Percentiles rank a stretch among this genome's conserved stretches.
Evolutionary conservation across 1,140 invertebrate genomes (phyloP).

Genomic region (Hycleus cichorii): DNA sequence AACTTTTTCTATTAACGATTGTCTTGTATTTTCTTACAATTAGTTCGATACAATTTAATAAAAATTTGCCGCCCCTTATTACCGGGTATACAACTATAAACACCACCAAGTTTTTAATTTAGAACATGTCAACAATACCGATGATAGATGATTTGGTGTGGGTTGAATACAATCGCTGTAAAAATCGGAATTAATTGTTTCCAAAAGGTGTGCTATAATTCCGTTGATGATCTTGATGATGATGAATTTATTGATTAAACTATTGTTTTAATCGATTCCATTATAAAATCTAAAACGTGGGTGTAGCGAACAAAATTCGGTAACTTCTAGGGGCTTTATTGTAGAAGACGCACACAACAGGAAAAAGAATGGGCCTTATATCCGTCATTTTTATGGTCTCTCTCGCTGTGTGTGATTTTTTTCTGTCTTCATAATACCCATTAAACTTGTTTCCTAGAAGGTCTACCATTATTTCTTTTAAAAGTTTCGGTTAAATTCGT

Average conservation of each 20-base stretch:
- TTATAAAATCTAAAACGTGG: conserved; percentile 30
- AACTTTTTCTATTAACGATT: too few species aligned
- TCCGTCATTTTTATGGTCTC: too few species aligned
- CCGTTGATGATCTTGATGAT: conserved; percentile 18
- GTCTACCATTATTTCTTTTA: too few species aligned
- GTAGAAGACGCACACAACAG: too few species aligned
- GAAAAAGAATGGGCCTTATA: too few species aligned
- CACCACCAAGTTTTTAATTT: conserved; percentile 38
- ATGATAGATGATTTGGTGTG: conserved; percentile 41
- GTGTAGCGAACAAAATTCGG: conserved; percentile 32
- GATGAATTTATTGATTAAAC: conserved; percentile 37
- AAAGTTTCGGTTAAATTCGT: too few species aligned
- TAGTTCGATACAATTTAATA: background rate
- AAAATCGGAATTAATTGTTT: conserved; percentile 41
- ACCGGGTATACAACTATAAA: conserved; percentile 20
- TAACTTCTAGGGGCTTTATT: too few species aligned
- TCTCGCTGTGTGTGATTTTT: too few species aligned
- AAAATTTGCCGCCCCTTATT: background rate
- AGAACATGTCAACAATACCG: conserved; percentile 40
- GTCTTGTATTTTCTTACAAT: too few species aligned
- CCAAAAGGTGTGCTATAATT: conserved; percentile 37
- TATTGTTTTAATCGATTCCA: conserved; percentile 39
- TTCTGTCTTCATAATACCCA: too few species aligned
- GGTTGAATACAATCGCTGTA: conserved; percentile 32
- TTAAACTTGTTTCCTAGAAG: too few species aligned